Evolutionary conservation across 2,888 invertebrate genomes (phyloP).

Genomic region (Minunthozetes semirufus): DNA sequence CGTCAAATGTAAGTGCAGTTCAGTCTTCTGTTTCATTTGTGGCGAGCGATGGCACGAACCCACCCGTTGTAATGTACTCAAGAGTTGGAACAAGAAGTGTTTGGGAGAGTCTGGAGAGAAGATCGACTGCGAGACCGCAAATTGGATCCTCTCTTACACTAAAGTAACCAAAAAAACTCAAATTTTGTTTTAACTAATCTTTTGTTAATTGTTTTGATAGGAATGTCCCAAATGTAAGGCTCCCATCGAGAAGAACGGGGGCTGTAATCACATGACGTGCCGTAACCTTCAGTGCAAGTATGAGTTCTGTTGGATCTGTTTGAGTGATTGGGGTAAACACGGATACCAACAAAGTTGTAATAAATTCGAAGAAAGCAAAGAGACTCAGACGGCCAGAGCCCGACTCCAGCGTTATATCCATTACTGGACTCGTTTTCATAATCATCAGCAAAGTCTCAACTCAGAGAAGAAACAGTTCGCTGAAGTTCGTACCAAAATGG

Average conservation of each 20-base stretch:
- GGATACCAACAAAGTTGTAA: slow-evolving; percentile 95
- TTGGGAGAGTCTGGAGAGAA: slow-evolving; percentile 93
- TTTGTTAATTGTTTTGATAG: slow-evolving; percentile 40
- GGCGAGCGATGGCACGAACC: slow-evolving; percentile 53
- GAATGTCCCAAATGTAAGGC: slow-evolving; percentile 98
- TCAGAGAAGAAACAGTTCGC: slow-evolving; percentile 94
- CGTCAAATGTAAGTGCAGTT: slow-evolving; percentile 85
- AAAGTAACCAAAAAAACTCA: background rate
- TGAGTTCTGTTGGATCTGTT: slow-evolving; percentile 99
- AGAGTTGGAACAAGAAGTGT: slow-evolving; percentile 56
- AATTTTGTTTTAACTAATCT: background rate
- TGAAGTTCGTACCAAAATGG: slow-evolving; percentile 95
- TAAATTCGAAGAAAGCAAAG: slow-evolving; percentile 80
- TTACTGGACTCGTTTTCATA: slow-evolving; percentile 98
- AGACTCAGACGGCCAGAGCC: background rate
- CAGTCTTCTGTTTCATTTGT: slow-evolving; percentile 67
- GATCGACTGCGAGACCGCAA: slow-evolving; percentile 96
- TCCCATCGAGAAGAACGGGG: slow-evolving; percentile 68
- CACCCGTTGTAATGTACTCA: slow-evolving; percentile 52
- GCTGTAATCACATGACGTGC: slow-evolving; percentile 90
- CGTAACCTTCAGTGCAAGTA: slow-evolving; percentile 68
- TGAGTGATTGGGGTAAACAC: slow-evolving; percentile 98
- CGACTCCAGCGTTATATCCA: slow-evolving; percentile 85
- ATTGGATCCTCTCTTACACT: slow-evolving; percentile 62
- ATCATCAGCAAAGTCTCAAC: slow-evolving; percentile 96